Base-by-base conservation (phyloP, 1,140 invertebrate species). In the Triops cancriformis region DNA sequence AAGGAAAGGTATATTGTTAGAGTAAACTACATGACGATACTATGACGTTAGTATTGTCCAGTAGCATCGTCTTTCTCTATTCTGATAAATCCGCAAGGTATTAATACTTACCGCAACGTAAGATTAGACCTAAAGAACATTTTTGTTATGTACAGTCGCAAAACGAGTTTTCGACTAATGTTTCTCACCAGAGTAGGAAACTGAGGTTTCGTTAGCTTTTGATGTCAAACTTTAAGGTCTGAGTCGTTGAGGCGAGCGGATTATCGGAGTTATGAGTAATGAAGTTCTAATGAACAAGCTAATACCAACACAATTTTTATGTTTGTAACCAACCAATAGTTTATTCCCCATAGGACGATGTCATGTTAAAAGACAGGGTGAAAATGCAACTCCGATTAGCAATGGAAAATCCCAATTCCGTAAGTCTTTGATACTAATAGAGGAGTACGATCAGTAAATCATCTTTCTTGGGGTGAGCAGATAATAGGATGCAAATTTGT, bases 241-340 rank as follows among this genome's bases (percentile, higher is more conserved):
- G 31, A 37, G 31, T n/a, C 31, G 64, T 80, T 87, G 87, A n/a
- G 89, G 92, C 85, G 90, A 92, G 87, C 82, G 89, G 12, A 92
- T 92, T 89, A 80, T 75, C 74, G n/a, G 7, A 26, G 23, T 10
- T 23, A 45, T n/a, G n/a, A n/a, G n/a, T n/a, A n/a, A n/a, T n/a
- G n/a, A n/a, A n/a, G n/a, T n/a, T n/a, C n/a, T n/a, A n/a, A n/a
- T n/a, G n/a, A n/a, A n/a, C n/a, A n/a, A n/a, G n/a, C n/a, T n/a
- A n/a, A n/a, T n/a, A n/a, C n/a, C n/a, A n/a, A n/a, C n/a, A n/a
- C n/a, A n/a, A n/a, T n/a, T n/a, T n/a, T n/a, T n/a, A n/a, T 23
- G 11, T 18, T 1, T 42, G 43, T n/a, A 37, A 72, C 23, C 18
- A 18, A 2, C 10, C 1, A 79, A 79, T 51, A 64, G 18, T 7